phyloP scores from a whole-genome alignment of 2,113 vertebrate genomes.

The Taxidea taxus region DNA sequence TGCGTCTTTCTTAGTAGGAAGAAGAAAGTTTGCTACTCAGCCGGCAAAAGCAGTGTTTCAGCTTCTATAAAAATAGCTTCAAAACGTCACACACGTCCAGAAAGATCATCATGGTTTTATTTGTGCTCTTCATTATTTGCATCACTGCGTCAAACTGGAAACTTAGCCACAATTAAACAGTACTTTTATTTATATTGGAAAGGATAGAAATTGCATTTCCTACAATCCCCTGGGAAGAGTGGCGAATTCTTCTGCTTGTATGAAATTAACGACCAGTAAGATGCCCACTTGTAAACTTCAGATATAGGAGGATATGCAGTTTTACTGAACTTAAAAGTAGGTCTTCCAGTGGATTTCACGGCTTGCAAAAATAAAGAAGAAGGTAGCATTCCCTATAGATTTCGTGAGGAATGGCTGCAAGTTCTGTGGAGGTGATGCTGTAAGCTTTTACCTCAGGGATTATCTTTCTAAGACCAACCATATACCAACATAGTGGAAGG shows the following conservation, averaged over 20 bases:
- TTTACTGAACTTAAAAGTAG: slow-evolving; percentile 5
- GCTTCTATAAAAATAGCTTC: not conserved
- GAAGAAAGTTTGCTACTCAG: slow-evolving; percentile 43
- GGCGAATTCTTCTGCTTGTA: not conserved
- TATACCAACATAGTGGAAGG: not conserved
- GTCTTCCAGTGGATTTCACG: not conserved
- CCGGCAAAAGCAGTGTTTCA: slow-evolving; percentile 73
- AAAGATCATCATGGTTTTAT: slow-evolving; percentile 29
- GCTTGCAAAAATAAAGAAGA: not conserved
- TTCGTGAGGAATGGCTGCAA: not conserved
- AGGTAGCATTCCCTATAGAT: not conserved
- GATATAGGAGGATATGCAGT: not conserved
- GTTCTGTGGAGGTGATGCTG: not conserved
- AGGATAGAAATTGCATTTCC: slow-evolving; percentile 35
- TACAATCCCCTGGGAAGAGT: not conserved
- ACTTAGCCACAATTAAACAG: slow-evolving; percentile 40
- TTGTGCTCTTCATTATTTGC: slow-evolving; percentile 71
- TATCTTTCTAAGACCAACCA: not conserved
- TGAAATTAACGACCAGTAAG: slow-evolving; percentile 49
- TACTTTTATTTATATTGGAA: slow-evolving; percentile 69
- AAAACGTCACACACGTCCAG: not conserved
- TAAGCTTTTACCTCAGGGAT: not conserved
- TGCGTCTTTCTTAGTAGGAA: slow-evolving; percentile 63
- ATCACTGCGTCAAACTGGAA: not conserved
- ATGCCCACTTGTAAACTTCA: not conserved